phyloP scores from a whole-genome alignment of 2,797 vertebrate genomes.

The Acrossocheilus wenchowensis region DNA sequence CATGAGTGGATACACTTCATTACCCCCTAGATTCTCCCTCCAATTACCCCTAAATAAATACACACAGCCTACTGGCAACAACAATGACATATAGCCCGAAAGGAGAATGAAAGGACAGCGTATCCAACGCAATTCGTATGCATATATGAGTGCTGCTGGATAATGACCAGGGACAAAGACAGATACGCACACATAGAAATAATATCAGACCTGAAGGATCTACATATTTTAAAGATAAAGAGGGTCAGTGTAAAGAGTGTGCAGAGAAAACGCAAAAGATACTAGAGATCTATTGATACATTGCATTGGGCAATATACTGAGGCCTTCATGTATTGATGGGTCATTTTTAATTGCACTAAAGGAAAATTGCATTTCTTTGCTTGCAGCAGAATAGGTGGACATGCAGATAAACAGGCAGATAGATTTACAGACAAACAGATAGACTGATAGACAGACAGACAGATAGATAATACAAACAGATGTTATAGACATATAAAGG shows the following conservation, averaged over 20 bases:
- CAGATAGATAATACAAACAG: not conserved
- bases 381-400: not conserved
- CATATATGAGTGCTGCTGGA: constrained; percentile 80
- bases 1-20: constrained; percentile 92
- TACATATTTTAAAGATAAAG: constrained; percentile 34
- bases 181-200: not conserved
- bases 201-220: not conserved
- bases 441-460: rapidly evolving
- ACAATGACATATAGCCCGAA: constrained; percentile 83
- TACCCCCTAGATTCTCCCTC: constrained; percentile 86
- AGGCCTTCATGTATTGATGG: not conserved
- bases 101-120: constrained; percentile 77
- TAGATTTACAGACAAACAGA: not conserved
- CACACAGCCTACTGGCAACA: constrained; percentile 84
- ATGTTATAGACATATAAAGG: not conserved
- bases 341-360: not conserved
- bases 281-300: not conserved
- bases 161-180: constrained; percentile 76
- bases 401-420: not conserved
- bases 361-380: not conserved
- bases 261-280: not conserved
- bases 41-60: constrained; percentile 87
- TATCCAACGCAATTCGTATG: constrained; percentile 80
- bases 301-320: not conserved
- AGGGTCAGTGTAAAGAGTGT: constrained; percentile 6